Percentiles rank a stretch among this genome's conserved stretches.
Evolutionary conservation across 1,140 invertebrate genomes (phyloP).

Genomic region (Nasonia vitripennis): DNA sequence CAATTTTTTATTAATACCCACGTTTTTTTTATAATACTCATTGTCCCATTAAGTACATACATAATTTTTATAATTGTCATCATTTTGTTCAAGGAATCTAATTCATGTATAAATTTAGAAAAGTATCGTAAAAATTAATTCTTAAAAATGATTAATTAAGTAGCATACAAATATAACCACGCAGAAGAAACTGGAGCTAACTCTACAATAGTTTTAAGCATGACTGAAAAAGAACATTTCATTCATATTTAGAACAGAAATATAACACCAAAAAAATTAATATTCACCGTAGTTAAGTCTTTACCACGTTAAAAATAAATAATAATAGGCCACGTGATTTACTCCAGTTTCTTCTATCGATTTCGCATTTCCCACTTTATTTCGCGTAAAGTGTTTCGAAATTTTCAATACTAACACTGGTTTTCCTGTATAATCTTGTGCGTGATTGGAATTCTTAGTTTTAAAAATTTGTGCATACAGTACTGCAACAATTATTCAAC

Average conservation of each 20-base stretch:
- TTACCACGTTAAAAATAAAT: neutral
- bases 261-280: too few species aligned
- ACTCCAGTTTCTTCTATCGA: conserved; percentile 1
- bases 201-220: neutral
- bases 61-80: neutral
- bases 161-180: neutral
- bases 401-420: neutral
- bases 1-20: conserved; percentile 48
- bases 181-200: neutral
- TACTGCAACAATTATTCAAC: conserved; percentile 31
- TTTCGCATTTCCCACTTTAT: neutral
- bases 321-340: conserved; percentile 3
- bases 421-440: neutral
- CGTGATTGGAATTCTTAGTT: conserved; percentile 53
- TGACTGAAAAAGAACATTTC: too few species aligned
- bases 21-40: conserved; percentile 50
- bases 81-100: neutral
- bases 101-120: neutral
- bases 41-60: conserved; percentile 33
- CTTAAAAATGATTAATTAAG: neutral
- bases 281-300: neutral
- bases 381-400: neutral
- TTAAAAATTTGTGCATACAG: conserved; percentile 27
- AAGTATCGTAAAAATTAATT: neutral
- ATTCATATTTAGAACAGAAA: too few species aligned